These are phyloP conservation scores for Steatornis caripensis DNA, from an alignment of 2,113 vertebrate species.

Conservation along the genomic window DNA sequence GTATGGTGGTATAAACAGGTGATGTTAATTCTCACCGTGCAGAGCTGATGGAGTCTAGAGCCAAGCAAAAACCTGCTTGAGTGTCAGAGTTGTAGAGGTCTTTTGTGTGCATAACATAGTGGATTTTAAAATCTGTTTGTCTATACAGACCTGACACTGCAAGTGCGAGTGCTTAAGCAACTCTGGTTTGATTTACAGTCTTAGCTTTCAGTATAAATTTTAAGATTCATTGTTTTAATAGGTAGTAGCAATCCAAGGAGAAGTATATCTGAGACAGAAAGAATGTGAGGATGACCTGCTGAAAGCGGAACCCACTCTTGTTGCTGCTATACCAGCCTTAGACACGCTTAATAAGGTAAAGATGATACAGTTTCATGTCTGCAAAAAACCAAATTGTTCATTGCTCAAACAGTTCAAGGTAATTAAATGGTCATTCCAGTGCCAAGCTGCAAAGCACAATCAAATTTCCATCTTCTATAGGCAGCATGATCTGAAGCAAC, in stretches of 20 bases:
- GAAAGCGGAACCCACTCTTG: conserved; percentile 82
- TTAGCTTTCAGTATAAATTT: not conserved
- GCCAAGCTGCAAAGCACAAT: not conserved
- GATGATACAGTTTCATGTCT: not conserved
- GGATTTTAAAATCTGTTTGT: not conserved
- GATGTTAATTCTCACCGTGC: not conserved
- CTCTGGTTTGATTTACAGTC: not conserved
- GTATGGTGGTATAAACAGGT: not conserved
- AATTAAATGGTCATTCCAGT: not conserved
- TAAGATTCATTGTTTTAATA: conserved; percentile 9
- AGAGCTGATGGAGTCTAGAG: not conserved
- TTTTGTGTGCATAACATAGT: not conserved
- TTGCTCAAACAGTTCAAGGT: not conserved
- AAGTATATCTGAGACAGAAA: conserved; percentile 78
- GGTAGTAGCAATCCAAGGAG: conserved; percentile 79
- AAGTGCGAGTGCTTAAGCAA: not conserved
- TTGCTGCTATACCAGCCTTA: conserved; percentile 77
- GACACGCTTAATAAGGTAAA: conserved; percentile 85
- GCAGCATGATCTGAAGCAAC: not conserved
- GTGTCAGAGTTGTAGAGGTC: not conserved
- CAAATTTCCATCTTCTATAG: not conserved
- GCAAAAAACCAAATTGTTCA: not conserved
- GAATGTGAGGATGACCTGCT: conserved; percentile 80
- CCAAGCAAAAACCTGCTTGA: not conserved
- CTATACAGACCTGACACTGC: not conserved